phyloP scores from a whole-genome alignment of 2,113 vertebrate genomes.

The Peromyscus leucopus region DNA sequence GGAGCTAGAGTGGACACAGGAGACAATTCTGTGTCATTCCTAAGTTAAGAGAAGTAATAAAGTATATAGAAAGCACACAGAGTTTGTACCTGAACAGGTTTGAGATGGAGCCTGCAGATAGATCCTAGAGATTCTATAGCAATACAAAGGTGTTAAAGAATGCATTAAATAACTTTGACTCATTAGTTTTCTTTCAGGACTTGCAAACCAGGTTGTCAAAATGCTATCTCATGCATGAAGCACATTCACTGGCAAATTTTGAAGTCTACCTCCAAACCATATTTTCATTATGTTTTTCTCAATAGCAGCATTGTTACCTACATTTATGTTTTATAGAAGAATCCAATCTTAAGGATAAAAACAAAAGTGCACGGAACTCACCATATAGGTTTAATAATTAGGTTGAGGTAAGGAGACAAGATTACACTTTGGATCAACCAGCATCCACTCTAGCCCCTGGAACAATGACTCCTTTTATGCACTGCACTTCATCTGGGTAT shows the following conservation, averaged over 20 bases:
- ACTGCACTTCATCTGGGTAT: slow-evolving; percentile 77
- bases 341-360: slow-evolving; percentile 14
- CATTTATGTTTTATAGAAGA: slow-evolving; percentile 20
- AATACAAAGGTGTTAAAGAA: not conserved
- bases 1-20: not conserved
- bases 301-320: not conserved
- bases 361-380: slow-evolving; percentile 37
- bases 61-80: not conserved
- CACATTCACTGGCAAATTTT: not conserved
- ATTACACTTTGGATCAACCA: slow-evolving; percentile 73
- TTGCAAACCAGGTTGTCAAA: not conserved
- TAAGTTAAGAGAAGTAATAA: not conserved
- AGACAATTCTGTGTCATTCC: not conserved
- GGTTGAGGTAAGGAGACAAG: slow-evolving; percentile 75
- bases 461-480: slow-evolving; percentile 69
- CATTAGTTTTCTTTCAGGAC: not conserved
- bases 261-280: not conserved
- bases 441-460: slow-evolving; percentile 61
- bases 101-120: not conserved
- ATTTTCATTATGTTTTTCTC: not conserved
- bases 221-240: not conserved
- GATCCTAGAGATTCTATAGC: not conserved
- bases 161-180: not conserved
- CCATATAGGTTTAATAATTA: slow-evolving; percentile 65
- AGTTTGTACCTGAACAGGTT: not conserved